Percentiles rank a stretch among this genome's conserved stretches.
Conservation (phyloP, 2,888 invertebrate species). For the Callimorpha dominula region DNA sequence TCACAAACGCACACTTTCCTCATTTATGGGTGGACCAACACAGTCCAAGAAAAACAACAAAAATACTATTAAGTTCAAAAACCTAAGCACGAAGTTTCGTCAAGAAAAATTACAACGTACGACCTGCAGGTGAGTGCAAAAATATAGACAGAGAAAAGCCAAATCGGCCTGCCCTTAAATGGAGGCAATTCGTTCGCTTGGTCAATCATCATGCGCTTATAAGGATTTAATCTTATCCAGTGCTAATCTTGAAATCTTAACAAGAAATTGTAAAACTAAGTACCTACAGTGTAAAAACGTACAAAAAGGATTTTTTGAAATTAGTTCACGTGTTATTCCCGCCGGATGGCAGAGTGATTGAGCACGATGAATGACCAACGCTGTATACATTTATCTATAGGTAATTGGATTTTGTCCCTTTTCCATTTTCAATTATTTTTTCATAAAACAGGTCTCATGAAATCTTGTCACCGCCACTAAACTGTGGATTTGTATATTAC, state of each 20-base stretch:
- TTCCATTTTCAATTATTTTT: constrained; percentile 16
- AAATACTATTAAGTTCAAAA: no score
- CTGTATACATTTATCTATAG: constrained; percentile 10
- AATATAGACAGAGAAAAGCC: no score
- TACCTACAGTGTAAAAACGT: neutral
- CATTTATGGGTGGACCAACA: no score
- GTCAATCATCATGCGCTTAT: no score
- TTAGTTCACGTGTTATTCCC: neutral
- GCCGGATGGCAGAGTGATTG: constrained; percentile 13
- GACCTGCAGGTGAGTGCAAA: no score
- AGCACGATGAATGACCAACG: constrained; percentile 15
- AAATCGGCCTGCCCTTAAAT: neutral
- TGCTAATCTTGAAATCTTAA: no score
- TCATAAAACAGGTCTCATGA: neutral
- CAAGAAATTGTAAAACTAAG: neutral
- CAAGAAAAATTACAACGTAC: no score
- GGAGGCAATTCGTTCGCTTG: neutral
- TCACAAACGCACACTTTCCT: no score
- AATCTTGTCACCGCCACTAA: neutral
- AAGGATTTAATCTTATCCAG: no score
- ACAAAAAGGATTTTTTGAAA: neutral
- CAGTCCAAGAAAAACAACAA: no score
- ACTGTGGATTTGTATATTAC: neutral
- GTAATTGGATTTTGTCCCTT: constrained; percentile 32
- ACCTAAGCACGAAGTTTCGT: no score